These are phyloP conservation scores for Prosopocoilus inquinatus DNA, from an alignment of 2,888 invertebrate genomes.

Conservation along the genomic window DNA sequence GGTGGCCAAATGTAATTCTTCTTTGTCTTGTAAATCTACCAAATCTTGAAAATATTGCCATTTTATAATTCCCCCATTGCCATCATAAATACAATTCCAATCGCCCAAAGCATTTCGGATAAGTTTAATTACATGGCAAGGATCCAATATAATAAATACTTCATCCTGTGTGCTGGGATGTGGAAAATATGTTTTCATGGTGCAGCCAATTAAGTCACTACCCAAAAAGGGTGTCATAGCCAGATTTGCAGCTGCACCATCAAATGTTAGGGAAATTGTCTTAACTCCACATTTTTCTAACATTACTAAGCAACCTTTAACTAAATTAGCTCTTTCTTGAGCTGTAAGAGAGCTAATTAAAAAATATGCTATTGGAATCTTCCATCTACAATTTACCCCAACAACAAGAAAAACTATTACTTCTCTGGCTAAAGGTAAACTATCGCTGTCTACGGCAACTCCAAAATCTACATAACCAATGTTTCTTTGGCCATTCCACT, in stretches of 20 bases:
- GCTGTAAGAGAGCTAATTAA: constrained; percentile 11
- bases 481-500: constrained; percentile 17
- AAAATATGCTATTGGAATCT: constrained; percentile 20
- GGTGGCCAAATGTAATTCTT: constrained; percentile 28
- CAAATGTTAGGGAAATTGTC: constrained; percentile 17
- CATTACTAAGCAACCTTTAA: constrained; percentile 12
- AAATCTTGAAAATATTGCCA: constrained; percentile 28
- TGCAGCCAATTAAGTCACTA: too few relatives aligned
- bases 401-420: constrained; percentile 16
- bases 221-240: neutral
- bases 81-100: constrained; percentile 14
- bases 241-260: constrained; percentile 3
- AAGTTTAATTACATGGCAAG: constrained; percentile 33
- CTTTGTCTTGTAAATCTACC: constrained; percentile 26
- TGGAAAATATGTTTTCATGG: constrained; percentile 21
- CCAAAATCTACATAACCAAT: constrained; percentile 20
- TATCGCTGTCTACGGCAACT: constrained; percentile 11
- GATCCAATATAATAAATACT: constrained; percentile 27
- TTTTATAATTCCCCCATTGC: constrained; percentile 18
- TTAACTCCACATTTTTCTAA: constrained; percentile 7
- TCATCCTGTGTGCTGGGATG: constrained; percentile 25
- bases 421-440: constrained; percentile 15
- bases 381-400: constrained; percentile 16
- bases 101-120: constrained; percentile 26
- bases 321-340: constrained; percentile 20